phyloP scores from a whole-genome alignment of 2,113 vertebrate genomes.

The Psophia crepitans region DNA sequence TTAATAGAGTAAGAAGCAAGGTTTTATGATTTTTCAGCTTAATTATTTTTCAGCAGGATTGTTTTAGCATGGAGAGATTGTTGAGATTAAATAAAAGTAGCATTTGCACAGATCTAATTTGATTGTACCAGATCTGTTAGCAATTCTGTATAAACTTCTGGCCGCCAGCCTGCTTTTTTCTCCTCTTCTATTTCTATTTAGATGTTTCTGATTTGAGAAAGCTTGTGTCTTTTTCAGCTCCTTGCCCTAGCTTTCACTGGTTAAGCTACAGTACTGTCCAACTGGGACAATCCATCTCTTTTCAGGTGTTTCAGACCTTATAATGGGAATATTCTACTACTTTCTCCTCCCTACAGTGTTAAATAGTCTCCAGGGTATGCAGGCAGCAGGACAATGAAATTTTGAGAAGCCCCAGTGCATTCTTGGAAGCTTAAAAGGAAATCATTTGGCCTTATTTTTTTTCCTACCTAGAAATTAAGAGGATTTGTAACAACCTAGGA shows the following conservation, averaged over 20 bases:
- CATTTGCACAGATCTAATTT: background rate
- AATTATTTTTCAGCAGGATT: background rate
- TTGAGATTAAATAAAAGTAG: background rate
- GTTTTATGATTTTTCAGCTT: background rate
- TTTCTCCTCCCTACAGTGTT: background rate
- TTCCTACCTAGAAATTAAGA: constrained; percentile 1
- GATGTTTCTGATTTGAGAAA: background rate
- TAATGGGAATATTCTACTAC: background rate
- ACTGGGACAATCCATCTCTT: constrained; percentile 13
- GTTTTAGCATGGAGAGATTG: background rate
- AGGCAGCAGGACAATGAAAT: constrained; percentile 37
- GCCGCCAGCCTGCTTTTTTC: background rate
- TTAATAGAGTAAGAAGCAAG: background rate
- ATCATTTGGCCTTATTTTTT: constrained; percentile 15
- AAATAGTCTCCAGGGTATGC: constrained; percentile 32
- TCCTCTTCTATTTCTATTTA: background rate
- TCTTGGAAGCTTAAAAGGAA: constrained; percentile 44
- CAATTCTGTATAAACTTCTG: background rate
- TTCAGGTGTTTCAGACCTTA: constrained; percentile 33
- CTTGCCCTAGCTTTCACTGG: background rate
- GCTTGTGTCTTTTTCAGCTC: background rate
- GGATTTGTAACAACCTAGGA: background rate
- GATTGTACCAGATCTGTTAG: background rate
- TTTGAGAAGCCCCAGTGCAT: constrained; percentile 30
- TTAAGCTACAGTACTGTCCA: background rate